A percentile compares a stretch with the other conserved stretches of the same genome.
Evolutionary conservation across 2,113 vertebrate species (phyloP).

Genomic region (Tragelaphus buxtoni): DNA sequence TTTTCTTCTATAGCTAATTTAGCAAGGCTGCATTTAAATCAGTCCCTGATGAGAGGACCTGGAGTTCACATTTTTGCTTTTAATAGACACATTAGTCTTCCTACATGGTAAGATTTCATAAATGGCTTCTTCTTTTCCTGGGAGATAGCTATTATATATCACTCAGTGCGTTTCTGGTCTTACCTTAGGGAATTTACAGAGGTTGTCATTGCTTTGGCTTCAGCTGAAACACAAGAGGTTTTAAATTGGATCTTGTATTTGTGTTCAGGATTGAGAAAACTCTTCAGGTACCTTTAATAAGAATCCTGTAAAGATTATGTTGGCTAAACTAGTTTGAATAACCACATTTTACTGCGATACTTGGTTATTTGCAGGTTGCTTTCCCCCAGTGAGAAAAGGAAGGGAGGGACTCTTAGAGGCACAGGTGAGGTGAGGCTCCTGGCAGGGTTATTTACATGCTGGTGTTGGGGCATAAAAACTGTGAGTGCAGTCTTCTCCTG

Average conservation of each 20-base stretch:
- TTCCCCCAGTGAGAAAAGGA: not conserved
- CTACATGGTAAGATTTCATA: conserved; percentile 75
- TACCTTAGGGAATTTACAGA: conserved; percentile 75
- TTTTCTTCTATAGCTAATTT: conserved; percentile 82
- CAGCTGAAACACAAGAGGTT: conserved; percentile 57
- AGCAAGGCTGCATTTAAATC: conserved; percentile 80
- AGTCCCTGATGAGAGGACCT: conserved; percentile 78
- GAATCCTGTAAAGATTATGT: conserved; percentile 32
- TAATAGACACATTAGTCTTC: conserved; percentile 82
- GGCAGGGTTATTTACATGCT: not conserved
- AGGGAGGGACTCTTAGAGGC: not conserved
- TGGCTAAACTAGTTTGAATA: conserved; percentile 54
- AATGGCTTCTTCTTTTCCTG: conserved; percentile 73
- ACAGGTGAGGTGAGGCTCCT: not conserved
- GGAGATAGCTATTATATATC: conserved; percentile 73
- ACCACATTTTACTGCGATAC: conserved; percentile 39
- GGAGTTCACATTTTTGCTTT: conserved; percentile 79
- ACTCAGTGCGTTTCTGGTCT: conserved; percentile 63
- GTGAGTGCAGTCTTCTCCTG: not conserved
- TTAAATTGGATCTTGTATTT: conserved; percentile 63
- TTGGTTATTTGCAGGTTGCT: not conserved
- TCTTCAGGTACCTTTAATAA: conserved; percentile 31
- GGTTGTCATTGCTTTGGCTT: conserved; percentile 41
- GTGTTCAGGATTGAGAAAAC: conserved; percentile 37
- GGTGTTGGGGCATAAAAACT: not conserved